phyloP scores from a whole-genome alignment of 2,113 vertebrate species.

The Melospiza melodia region DNA sequence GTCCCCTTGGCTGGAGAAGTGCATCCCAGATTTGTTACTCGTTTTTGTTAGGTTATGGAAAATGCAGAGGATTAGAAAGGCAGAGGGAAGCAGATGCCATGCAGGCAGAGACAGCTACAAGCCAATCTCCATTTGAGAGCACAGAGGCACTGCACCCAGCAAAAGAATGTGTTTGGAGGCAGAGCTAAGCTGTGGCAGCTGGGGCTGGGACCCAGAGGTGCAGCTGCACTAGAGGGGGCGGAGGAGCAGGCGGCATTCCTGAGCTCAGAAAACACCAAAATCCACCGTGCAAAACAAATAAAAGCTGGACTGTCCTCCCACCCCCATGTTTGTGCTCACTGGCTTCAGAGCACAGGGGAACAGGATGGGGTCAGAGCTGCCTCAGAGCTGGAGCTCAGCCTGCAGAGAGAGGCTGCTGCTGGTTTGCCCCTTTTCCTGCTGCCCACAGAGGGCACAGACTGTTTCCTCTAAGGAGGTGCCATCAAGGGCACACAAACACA shows the following conservation, averaged over 20 bases:
- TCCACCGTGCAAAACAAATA: neutral
- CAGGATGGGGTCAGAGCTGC: rapidly evolving
- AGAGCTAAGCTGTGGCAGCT: conserved; percentile 42
- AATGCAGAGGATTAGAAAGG: conserved; percentile 5
- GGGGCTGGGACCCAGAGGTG: conserved; percentile 14
- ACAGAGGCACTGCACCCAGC: conserved; percentile 21
- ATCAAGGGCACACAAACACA: neutral
- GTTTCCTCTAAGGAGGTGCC: neutral
- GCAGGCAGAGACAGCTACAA: neutral
- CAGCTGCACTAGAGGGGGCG: neutral
- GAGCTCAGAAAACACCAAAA: conserved; percentile 12
- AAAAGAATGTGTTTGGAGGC: conserved; percentile 51
- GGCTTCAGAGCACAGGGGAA: neutral
- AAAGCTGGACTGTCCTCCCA: neutral
- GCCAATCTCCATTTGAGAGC: neutral
- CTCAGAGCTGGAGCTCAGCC: neutral
- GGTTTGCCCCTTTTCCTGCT: neutral
- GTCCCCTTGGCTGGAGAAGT: neutral
- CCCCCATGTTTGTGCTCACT: neutral
- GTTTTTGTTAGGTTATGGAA: neutral
- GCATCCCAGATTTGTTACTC: neutral
- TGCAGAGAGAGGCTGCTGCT: neutral
- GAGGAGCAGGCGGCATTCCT: neutral
- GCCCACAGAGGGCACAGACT: rapidly evolving
- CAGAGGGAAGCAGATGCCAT: neutral